Base-by-base conservation (phyloP, 2,888 invertebrate genomes). In the Buathra laborator region DNA sequence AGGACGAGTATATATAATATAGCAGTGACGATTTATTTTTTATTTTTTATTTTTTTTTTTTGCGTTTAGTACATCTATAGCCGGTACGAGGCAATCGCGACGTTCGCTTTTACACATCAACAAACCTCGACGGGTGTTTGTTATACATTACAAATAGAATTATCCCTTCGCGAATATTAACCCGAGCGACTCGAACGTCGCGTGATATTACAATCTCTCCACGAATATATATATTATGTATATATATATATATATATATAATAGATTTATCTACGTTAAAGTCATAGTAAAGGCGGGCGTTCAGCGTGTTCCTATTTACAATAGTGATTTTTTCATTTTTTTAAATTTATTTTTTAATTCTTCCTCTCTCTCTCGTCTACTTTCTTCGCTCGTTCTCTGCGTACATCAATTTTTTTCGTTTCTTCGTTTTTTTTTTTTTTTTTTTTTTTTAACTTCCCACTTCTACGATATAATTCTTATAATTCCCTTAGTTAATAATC, bases 291-390 rank as follows among this genome's bases (percentile, higher is more conserved):
- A 90, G 90, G 90, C 90, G 89, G 88, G 87, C 88, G 87, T 88
- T 90, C 80, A 89, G 90, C 89, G 87, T 87, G 88, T 89, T 53
- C 84, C 85, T 90, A 90, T 90, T 86, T 90, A 90, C 90, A 90
- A 90, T 88, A 87, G 86, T 89, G 87, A 89, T 89, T 85, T 86
- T 86, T 75, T 83, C 66, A n/a, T 80, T 78, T 72, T 86, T 78
- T 78, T 72, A 44, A 59, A 72, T 80, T 75, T 70, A 67, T 75
- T 80, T 68, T 75, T 72, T 64, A 72, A 68, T 48, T 44, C 74
- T 70, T 62, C 67, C 46, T 51, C 51, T 44, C 83, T 66, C 43
- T 67, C 74, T 62, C 78, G 72, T 79, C 80, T 77, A 67, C 71
- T 75, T 68, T 62, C 48, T 59, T 44, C 48, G 70, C 53, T 37